Base-by-base conservation (phyloP, 2,888 invertebrate species). In the Aporophyla nigra region DNA sequence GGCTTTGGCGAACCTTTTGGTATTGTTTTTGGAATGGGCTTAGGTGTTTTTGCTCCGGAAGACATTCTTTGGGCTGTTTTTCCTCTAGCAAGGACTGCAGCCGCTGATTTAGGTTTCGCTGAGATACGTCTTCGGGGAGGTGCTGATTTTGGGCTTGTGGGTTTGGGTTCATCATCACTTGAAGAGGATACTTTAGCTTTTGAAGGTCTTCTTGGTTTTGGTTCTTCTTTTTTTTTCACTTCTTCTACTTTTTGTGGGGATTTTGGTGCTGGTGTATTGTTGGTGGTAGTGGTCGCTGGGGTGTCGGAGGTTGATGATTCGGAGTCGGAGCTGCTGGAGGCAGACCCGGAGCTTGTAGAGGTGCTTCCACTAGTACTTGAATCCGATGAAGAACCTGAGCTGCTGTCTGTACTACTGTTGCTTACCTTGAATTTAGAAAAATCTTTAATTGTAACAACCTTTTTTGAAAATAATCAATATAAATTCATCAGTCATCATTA, bases 341-440 rank as follows among this genome's bases (percentile, higher is more conserved):
- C 98, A 6, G 98, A 98, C 59, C 97, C 98, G 0, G 98, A 98
- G 74, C 97, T 97, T 80, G 97, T 98, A 0, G 98, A 97, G 0
- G 98, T 98, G 77, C 97, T 98, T 58, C 97, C 98, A 88, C 98
- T 97, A 76, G 97, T 97, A 88, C 97, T 98, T 0, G 97, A 98
- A 86, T 98, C 98, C 0, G 98, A 98, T 6, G 97, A 96, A 16
- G 98, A 97, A 10, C 97, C 98, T 51, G 98, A 97, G 87, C 97
- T 97, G 78, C 97, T 97, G 85, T 97, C 97, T 24, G 84, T 97
- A 86, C 97, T 97, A 82, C 96, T 97, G 85, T 97, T 97, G 78
- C 92, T 94, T 49, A 96, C 96, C 96, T 96, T 88, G 53, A 94
- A 93, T 71, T 53, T 14, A 51, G 43, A 76, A 71, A 43, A 10